Evolutionary conservation across 92 coral and sea anemone genomes (phyloP), one percentile per base, ranked within the genome.

Genomic region (Metridium senile): DNA sequence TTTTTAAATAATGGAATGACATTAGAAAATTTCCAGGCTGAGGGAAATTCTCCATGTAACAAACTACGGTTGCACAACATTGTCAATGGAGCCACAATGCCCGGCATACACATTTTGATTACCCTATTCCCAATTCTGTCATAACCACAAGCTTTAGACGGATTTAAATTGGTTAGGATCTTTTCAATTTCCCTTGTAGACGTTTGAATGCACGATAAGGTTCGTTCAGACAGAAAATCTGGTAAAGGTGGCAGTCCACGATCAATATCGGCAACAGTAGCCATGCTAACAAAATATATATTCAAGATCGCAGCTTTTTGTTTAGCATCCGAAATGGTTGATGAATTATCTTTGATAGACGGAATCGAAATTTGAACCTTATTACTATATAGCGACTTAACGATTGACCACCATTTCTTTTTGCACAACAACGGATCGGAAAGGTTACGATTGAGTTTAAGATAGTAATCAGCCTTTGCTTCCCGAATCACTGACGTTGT

Each of bases 371-470:
- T 47, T 30, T 86, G 83, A 18, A 81, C 62, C 74, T 72, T 84
- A 54, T 54, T 59, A 23, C 79, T 78, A 72, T 85, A 85, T 22
- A 85, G 28, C 23, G 76, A 71, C 39, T 76, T 86, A 33, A 86
- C 80, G 29, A 81, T 75, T 34, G 70, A 77, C 84, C 90, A 86
- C 87, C 90, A 86, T 53, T 71, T 81, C 57, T 87, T 82, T 1
- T 86, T 72, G 34, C 91, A 82, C 39, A 76, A 32, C 32, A 56
- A 35, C 28, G 89, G 81, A 72, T 79, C 81, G 58, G 68, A 82
- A 62, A 84, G 71, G 64, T 84, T 76, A 13, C 31, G 53, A 73
- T 72, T 66, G 29, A 84, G 68, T 32, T 84, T 66, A 70, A 33
- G 84, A 66, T 52, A 84, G 70, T 69, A 84, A 43, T n/a, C 63